Evolutionary conservation across 2,797 vertebrate species (phyloP).

Genomic region (Psittacula derbiana): DNA sequence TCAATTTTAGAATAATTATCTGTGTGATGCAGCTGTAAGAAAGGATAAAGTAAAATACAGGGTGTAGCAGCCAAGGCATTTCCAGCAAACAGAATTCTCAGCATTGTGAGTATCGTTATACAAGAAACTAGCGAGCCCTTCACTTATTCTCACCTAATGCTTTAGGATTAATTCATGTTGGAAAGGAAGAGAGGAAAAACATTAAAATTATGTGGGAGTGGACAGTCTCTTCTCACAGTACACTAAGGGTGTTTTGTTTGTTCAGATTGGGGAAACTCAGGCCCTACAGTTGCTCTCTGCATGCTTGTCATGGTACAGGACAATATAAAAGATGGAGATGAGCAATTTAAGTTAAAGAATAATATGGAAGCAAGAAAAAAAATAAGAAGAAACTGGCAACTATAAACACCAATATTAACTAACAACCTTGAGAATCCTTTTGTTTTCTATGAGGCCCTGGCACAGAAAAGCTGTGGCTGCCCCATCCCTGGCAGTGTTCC

Average conservation of each 20-base stretch:
- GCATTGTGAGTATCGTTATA: fast-evolving
- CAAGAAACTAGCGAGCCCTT: neutral
- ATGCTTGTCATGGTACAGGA: neutral
- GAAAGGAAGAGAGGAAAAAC: neutral
- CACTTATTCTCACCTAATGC: neutral
- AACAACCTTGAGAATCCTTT: neutral
- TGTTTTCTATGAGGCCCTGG: neutral
- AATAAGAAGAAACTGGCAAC: neutral
- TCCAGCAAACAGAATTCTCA: neutral
- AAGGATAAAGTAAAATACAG: neutral
- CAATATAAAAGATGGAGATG: neutral
- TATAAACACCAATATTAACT: neutral
- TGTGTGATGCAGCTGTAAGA: neutral
- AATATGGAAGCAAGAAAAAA: neutral
- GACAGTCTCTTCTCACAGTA: neutral
- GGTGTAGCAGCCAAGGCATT: neutral
- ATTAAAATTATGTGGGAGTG: neutral
- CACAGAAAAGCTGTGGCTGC: neutral
- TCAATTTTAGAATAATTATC: neutral
- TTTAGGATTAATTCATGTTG: neutral
- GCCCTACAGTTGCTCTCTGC: neutral
- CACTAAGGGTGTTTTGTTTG: neutral
- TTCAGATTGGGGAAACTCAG: neutral
- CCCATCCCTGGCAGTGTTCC: neutral
- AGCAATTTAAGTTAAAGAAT: neutral